These are phyloP conservation scores for Cataglyphis albicans DNA, from an alignment of 2,888 invertebrate species.

Conservation along the genomic window DNA sequence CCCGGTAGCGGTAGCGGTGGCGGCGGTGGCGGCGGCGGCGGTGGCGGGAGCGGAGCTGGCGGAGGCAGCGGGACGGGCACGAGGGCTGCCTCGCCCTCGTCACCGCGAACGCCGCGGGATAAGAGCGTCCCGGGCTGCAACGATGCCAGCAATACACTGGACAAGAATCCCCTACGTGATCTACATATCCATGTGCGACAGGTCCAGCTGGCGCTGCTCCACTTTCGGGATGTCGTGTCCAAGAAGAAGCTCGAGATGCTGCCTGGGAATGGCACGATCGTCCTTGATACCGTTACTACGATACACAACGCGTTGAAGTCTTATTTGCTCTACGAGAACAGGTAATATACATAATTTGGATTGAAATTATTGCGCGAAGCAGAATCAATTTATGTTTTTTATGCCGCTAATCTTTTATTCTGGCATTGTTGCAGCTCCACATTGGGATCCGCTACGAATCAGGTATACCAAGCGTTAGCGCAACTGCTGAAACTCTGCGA, in stretches of 20 bases:
- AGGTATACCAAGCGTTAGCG: slow-evolving; percentile 94
- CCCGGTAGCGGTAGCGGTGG: slow-evolving; percentile 86
- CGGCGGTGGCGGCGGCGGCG: slow-evolving; percentile 69
- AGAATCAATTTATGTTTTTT: not conserved
- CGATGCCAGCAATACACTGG: slow-evolving; percentile 79
- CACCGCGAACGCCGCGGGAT: slow-evolving; percentile 84
- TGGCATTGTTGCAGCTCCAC: slow-evolving; percentile 87
- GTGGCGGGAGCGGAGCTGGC: slow-evolving; percentile 85
- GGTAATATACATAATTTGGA: slow-evolving; percentile 79
- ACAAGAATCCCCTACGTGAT: slow-evolving; percentile 90
- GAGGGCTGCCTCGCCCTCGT: slow-evolving; percentile 86
- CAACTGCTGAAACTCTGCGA: slow-evolving; percentile 96
- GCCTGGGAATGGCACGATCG: slow-evolving; percentile 97
- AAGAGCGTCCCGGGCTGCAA: slow-evolving; percentile 86
- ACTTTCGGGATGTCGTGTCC: slow-evolving; percentile 96
- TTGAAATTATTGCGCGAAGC: not conserved
- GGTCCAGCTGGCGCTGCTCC: slow-evolving; percentile 92
- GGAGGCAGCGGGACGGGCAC: slow-evolving; percentile 86
- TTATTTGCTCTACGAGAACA: slow-evolving; percentile 87
- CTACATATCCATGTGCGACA: slow-evolving; percentile 92
- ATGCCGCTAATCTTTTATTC: not conserved
- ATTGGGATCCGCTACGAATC: slow-evolving; percentile 93
- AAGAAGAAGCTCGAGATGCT: slow-evolving; percentile 97
- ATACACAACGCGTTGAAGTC: slow-evolving; percentile 90
- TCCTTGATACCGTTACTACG: slow-evolving; percentile 96